Base-by-base conservation (phyloP, 2,888 invertebrate species). In the Embidobia sp. region DNA sequence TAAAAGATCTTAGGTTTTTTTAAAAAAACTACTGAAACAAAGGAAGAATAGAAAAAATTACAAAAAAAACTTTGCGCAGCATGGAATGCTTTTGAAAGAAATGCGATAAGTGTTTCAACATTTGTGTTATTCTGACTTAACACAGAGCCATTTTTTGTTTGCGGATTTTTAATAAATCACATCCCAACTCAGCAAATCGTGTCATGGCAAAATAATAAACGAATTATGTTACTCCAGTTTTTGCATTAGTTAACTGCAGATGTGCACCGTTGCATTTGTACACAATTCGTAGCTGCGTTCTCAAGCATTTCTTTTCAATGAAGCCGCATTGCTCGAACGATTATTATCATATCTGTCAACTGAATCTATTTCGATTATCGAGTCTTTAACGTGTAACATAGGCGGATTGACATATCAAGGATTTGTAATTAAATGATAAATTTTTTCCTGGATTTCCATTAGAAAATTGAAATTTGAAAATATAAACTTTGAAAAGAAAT, bases 261-360 rank as follows among this genome's bases (percentile, higher is more conserved):
- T 35, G 13, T 35, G 16, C 27, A 8, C 10, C 15, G 18, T 53
- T 19, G 6, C 1, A n/a, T n/a, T n/a, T 5, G 10, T 19, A 19
- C 5, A 11, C 26, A 11, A 26, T 11, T 33, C 11, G 27, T n/a
- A 18, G n/a, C n/a, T n/a, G 18, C 53, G 26, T 37, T 63, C 13
- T 29, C 35, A n/a, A 16, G 16, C 35, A 61, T 61, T 35, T 46
- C 15, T 46, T 46, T 44, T 11, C 19, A 46, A 35, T 42, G 46
- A 61, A 46, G 35, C 35, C 31, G 35, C 59, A 35, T 33, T 11
- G 26, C 10, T 46, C 15, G 19, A 22, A 35, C 33, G 44, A n/a
- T n/a, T n/a, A 33, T 61, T 44, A 35, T 15, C 31, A 29, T 33
- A 40, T 44, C 18, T 19, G 22, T 46, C 46, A 46, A 35, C 46